Evolutionary conservation across 1,140 invertebrate species (phyloP).

Genomic region (Dinoponera quadriceps): DNA sequence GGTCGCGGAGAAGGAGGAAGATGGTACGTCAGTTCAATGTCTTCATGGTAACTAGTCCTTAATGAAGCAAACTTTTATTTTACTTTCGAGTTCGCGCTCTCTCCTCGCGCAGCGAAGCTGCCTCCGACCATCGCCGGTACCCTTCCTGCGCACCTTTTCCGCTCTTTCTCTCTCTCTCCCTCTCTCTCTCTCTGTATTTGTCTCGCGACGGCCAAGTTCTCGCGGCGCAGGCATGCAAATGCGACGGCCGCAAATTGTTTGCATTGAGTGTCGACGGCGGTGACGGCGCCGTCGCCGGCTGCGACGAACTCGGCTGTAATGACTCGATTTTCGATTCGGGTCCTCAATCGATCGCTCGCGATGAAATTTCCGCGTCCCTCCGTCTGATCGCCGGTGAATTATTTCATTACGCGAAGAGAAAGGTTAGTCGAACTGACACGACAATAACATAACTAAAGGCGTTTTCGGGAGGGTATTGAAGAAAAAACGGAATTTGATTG

Average conservation of each 20-base stretch:
- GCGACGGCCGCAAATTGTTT: slow-evolving; percentile 35
- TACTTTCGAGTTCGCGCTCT: slow-evolving; percentile 63
- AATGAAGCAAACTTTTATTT: slow-evolving; percentile 75
- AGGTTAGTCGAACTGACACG: slow-evolving; percentile 36
- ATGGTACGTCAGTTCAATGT: slow-evolving; percentile 70
- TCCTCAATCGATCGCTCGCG: slow-evolving; percentile 31
- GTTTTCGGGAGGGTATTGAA: no score
- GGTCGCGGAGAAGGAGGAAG: slow-evolving; percentile 1
- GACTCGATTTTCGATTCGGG: slow-evolving; percentile 28
- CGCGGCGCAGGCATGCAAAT: slow-evolving; percentile 41
- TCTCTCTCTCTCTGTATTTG: not conserved
- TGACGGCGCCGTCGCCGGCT: not conserved
- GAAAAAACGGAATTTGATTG: no score
- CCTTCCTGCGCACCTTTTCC: no score
- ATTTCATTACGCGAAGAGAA: no score
- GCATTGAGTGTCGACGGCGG: slow-evolving; percentile 28
- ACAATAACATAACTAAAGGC: no score
- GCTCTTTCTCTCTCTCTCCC: no score
- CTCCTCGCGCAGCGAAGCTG: slow-evolving; percentile 18
- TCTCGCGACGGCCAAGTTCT: not conserved
- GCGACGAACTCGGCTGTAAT: slow-evolving; percentile 38
- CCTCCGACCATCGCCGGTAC: not conserved
- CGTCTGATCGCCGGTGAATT: slow-evolving; percentile 25
- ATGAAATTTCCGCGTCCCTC: slow-evolving; percentile 19
- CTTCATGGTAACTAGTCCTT: slow-evolving; percentile 74